phyloP scores from a whole-genome alignment of 2,888 invertebrate genomes.

The Pterostichus madidus region DNA sequence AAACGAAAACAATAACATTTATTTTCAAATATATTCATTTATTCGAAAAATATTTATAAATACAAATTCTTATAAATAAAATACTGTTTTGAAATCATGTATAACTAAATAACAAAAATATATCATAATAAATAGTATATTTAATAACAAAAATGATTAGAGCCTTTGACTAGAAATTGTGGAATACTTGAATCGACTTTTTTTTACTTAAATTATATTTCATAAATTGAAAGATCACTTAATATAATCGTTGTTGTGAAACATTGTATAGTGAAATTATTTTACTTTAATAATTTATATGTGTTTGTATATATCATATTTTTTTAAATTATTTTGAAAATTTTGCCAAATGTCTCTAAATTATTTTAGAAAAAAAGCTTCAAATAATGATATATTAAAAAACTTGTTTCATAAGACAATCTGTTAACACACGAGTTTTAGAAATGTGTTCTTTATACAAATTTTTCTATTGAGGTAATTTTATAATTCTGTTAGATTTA shows the following conservation, averaged over 20 bases:
- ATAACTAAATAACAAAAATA: constrained; percentile 63
- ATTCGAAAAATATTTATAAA: constrained; percentile 61
- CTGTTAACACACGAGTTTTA: too few relatives aligned
- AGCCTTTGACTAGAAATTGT: constrained; percentile 55
- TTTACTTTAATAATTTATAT: background rate
- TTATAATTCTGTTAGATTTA: too few relatives aligned
- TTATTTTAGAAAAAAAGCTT: too few relatives aligned
- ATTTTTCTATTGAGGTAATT: too few relatives aligned
- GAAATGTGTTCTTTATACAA: too few relatives aligned
- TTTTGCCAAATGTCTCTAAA: too few relatives aligned
- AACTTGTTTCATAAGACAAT: too few relatives aligned
- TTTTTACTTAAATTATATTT: background rate
- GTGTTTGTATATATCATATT: background rate
- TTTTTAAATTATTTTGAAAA: too few relatives aligned
- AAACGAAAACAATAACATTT: background rate
- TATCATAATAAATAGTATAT: constrained; percentile 25
- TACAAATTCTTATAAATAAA: constrained; percentile 46
- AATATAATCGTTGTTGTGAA: background rate
- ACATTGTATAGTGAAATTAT: background rate
- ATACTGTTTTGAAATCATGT: constrained; percentile 20
- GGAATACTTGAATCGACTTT: background rate
- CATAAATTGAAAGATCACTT: background rate
- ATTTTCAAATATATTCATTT: constrained; percentile 40
- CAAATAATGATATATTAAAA: too few relatives aligned
- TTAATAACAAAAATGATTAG: constrained; percentile 54